Evolutionary conservation across 1,140 invertebrate species (phyloP), one percentile per base, ranked within the genome.

Genomic region (Teleogryllus occipitalis): DNA sequence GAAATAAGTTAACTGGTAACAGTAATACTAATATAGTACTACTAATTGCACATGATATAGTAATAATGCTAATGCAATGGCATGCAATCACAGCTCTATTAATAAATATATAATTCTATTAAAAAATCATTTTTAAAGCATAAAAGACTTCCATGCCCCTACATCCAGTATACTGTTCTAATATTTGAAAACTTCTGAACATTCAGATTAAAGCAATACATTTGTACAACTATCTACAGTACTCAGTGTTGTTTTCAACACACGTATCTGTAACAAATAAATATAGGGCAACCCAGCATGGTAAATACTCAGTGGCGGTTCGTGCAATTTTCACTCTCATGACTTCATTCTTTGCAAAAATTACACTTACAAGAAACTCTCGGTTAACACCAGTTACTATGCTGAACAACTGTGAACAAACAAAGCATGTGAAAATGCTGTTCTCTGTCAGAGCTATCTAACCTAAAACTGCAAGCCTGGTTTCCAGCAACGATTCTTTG

Each of bases 11-110:
- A 39, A 39, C 27, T 65, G 54, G 54, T 65, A 65, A 65, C 54
- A 65, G 54, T 65, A 65, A 65, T 65, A 65, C 54, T 65, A 65
- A 65, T 65, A 65, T 65, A 65, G 54, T 65, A 65, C 54, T 65
- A 65, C 54, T 65, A 65, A 65, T 65, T 65, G 54, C 54, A 65
- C 54, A 65, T 65, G 10, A 65, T 65, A 65, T 10, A 65, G 54
- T 65, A 65, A 65, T 65, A 65, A 65, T 18, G 18, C 54, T 65
- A 65, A 65, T 65, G 54, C 54, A 65, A 65, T 65, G 54, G 54
- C 54, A 65, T 65, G 54, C 54, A 65, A 65, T 65, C 54, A 65
- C 54, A 65, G 54, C 54, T 65, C 54, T 39, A 39, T 39, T 39
- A 39, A 39, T 39, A 65, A 65, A 18, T 65, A 65, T 65, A 18